Evolutionary conservation across 23 tunicate species (phyloP).

Genomic region (Phallusia fumigata): DNA sequence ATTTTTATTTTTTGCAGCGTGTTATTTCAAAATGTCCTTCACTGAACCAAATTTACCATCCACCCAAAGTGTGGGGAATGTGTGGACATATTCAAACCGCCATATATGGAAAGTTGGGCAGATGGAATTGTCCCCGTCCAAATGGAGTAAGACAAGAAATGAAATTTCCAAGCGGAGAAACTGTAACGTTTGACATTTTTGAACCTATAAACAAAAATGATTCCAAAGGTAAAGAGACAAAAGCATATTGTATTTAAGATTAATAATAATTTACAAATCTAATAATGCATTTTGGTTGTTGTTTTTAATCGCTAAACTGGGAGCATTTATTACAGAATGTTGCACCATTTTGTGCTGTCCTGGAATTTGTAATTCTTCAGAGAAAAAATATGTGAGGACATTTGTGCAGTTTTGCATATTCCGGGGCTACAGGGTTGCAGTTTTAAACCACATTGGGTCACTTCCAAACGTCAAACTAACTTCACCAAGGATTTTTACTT

Average conservation of each 20-base stretch:
- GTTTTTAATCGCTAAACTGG: too few relatives aligned
- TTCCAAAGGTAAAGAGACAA: too few relatives aligned
- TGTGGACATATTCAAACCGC: constrained; percentile 86
- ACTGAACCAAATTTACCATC: constrained; percentile 48
- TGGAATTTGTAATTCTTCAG: constrained; percentile 89
- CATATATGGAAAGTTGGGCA: constrained; percentile 78
- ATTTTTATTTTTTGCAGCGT: constrained; percentile 24
- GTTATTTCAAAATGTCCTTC: constrained; percentile 58
- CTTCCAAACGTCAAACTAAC: constrained; percentile 66
- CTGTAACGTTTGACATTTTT: constrained; percentile 74
- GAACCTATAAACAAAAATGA: constrained; percentile 15
- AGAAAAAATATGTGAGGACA: constrained; percentile 72
- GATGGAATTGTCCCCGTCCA: constrained; percentile 62
- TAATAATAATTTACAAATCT: too few relatives aligned
- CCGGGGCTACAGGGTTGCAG: constrained; percentile 54
- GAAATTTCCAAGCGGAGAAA: constrained; percentile 45
- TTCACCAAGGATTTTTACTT: constrained; percentile 85
- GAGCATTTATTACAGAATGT: constrained; percentile 15
- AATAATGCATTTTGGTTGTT: too few relatives aligned
- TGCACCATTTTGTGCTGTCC: constrained; percentile 80
- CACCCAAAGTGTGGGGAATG: constrained; percentile 79
- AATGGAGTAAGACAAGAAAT: constrained; percentile 45
- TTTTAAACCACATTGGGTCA: constrained; percentile 78
- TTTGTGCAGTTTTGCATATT: constrained; percentile 57
- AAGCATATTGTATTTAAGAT: too few relatives aligned